Percentiles rank a stretch among this genome's conserved stretches.
These are phyloP conservation scores for Drymodes brunneopygia DNA, from an alignment of 2,113 vertebrate genomes.

Conservation along the genomic window DNA sequence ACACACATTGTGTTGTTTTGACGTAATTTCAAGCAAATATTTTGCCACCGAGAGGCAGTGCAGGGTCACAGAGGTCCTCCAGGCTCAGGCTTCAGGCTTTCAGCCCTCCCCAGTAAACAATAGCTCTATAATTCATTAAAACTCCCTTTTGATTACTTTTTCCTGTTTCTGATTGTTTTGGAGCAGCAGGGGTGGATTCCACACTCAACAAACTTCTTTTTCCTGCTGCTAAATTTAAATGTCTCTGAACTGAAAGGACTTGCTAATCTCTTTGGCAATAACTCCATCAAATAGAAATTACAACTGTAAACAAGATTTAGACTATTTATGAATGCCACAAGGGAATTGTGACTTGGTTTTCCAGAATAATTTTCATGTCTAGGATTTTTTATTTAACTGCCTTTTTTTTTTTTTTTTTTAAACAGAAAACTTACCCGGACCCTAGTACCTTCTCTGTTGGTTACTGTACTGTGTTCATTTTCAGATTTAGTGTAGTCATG, in stretches of 20 bases:
- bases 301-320: constrained; percentile 15
- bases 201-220: constrained; percentile 70
- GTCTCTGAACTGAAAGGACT: constrained; percentile 53
- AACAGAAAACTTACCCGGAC: neutral
- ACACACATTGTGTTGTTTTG: constrained; percentile 71
- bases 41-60: constrained; percentile 68
- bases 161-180: constrained; percentile 88
- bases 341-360: neutral
- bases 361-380: neutral
- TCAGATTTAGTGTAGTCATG: neutral
- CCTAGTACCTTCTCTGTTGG: neutral
- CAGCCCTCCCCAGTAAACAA: constrained; percentile 74
- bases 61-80: constrained; percentile 63
- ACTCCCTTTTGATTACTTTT: constrained; percentile 82
- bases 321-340: neutral
- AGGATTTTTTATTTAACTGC: neutral
- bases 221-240: constrained; percentile 80
- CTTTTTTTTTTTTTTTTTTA: neutral
- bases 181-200: constrained; percentile 68
- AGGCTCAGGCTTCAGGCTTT: constrained; percentile 43
- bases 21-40: constrained; percentile 72
- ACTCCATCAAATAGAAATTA: constrained; percentile 5
- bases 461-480: neutral
- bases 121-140: constrained; percentile 81
- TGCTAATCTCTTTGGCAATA: neutral